Evolutionary conservation across 2,797 vertebrate species (phyloP).

Genomic region (Chelon auratus): DNA sequence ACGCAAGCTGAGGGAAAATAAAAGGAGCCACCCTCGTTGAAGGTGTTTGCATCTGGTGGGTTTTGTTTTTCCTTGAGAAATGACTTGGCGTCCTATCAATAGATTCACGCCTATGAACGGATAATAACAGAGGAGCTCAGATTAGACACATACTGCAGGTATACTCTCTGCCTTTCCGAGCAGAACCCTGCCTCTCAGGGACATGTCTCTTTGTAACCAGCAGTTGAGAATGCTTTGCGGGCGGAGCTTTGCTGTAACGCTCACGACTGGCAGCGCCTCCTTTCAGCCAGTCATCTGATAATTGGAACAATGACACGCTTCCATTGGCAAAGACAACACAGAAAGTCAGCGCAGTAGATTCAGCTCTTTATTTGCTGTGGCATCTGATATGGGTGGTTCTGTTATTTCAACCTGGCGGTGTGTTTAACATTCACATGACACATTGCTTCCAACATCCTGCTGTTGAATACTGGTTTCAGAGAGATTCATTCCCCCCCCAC

Average conservation of each 20-base stretch:
- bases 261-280: background rate
- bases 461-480: background rate
- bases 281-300: slow-evolving; percentile 29
- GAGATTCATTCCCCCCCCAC: background rate
- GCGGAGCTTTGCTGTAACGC: background rate
- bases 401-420: background rate
- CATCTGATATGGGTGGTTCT: slow-evolving; percentile 9
- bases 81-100: background rate
- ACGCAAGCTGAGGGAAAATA: too few relatives aligned
- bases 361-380: slow-evolving; percentile 11
- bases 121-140: too few relatives aligned
- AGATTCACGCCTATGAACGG: too few relatives aligned
- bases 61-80: too few relatives aligned
- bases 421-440: slow-evolving; percentile 21
- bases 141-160: too few relatives aligned
- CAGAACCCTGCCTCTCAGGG: too few relatives aligned
- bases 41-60: too few relatives aligned
- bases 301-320: slow-evolving; percentile 43
- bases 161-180: too few relatives aligned
- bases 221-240: background rate
- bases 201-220: too few relatives aligned
- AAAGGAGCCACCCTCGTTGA: too few relatives aligned
- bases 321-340: slow-evolving; percentile 14
- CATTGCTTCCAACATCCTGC: background rate
- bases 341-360: slow-evolving; percentile 10